Conservation (phyloP, 2,888 invertebrate species). For the Mythimna albipuncta region DNA sequence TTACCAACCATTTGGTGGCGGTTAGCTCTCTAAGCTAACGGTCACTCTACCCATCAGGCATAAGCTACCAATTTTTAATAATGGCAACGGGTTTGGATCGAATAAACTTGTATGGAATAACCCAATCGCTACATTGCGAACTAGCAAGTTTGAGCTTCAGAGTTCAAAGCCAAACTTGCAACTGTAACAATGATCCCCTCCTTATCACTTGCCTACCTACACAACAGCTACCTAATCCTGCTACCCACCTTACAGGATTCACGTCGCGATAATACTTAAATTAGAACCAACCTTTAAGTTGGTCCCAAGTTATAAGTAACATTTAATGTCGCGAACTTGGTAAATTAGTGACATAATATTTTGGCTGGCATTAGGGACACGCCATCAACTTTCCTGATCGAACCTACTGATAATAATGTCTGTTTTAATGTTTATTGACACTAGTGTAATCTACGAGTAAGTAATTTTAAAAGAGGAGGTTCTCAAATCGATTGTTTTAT, state of each 20-base stretch:
- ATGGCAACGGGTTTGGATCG: too few relatives aligned
- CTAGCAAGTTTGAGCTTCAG: not conserved
- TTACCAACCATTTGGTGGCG: too few relatives aligned
- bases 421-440: slow-evolving; percentile 15
- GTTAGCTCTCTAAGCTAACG: too few relatives aligned
- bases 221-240: not conserved
- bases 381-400: slow-evolving; percentile 35
- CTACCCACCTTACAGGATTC: slow-evolving; percentile 5
- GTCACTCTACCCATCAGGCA: too few relatives aligned
- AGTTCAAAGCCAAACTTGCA: not conserved
- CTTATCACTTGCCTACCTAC: not conserved
- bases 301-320: slow-evolving; percentile 47
- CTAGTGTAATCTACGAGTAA: not conserved
- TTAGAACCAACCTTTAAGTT: slow-evolving; percentile 45
- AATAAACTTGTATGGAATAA: too few relatives aligned
- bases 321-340: slow-evolving; percentile 54
- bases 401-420: not conserved
- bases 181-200: too few relatives aligned
- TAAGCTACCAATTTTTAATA: too few relatives aligned
- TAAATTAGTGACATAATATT: slow-evolving; percentile 60
- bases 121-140: not conserved
- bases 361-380: slow-evolving; percentile 52
- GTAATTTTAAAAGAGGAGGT: not conserved
- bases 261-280: slow-evolving; percentile 34
- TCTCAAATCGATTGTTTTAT: too few relatives aligned